These are phyloP conservation scores for Eristalis tenax DNA, from an alignment of 2,888 invertebrate genomes.

Conservation along the genomic window DNA sequence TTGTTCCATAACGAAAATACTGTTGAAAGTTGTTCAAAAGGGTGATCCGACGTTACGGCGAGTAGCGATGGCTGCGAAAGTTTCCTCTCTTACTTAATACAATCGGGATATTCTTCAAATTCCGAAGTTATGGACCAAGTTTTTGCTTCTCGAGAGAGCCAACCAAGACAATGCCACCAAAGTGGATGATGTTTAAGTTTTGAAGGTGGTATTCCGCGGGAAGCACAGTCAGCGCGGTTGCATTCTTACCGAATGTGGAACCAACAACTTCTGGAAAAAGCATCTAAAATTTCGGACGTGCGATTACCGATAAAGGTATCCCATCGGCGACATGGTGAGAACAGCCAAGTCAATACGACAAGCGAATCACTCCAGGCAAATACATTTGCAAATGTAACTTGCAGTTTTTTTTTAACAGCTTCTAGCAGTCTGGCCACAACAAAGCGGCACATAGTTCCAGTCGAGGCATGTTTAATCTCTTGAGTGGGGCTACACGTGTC, in stretches of 20 bases:
- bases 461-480: too few relatives aligned
- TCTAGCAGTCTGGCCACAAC: conserved; percentile 30
- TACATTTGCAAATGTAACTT: conserved; percentile 7
- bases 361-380: conserved; percentile 74
- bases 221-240: conserved; percentile 71
- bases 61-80: background rate
- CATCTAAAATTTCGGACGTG: conserved; percentile 55
- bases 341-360: conserved; percentile 74
- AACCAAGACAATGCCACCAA: background rate
- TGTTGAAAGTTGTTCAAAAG: background rate
- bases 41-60: background rate
- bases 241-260: conserved; percentile 51
- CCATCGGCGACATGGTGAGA: background rate
- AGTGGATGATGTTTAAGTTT: background rate
- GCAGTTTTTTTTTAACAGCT: conserved; percentile 14
- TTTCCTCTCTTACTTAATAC: background rate
- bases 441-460: conserved; percentile 42
- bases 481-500: too few relatives aligned
- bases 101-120: background rate
- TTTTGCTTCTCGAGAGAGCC: background rate
- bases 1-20: background rate
- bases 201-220: conserved; percentile 59
- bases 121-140: background rate
- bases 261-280: conserved; percentile 44
- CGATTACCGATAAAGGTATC: conserved; percentile 56